Evolutionary conservation across 2,113 vertebrate genomes (phyloP), one percentile per base, ranked within the genome.

Genomic region (Andinoacara biseriatus): DNA sequence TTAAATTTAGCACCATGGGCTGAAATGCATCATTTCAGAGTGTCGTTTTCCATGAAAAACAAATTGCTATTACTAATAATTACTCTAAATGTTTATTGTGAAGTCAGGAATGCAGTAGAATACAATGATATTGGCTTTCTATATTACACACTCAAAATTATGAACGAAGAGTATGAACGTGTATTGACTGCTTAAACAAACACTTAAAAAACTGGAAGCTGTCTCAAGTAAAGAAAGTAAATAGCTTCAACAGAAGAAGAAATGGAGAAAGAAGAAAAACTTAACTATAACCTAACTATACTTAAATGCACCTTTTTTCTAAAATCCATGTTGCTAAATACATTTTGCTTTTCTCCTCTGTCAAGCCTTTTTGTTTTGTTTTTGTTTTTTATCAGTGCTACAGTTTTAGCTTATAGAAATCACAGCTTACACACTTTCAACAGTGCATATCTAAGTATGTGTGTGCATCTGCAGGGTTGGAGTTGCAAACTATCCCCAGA

Each of bases 401-500:
- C 65, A 31, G 26, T 52, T 52, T 72, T 10, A 31, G 46, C 26
- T 72, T 15, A 52, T 52, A 72, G 43, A 72, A 72, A 57, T 26
- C 67, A 72, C 46, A n/a, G 67, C 67, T 72, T 72, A 54, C 67
- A 72, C 26, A 60, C 29, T 57, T 86, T 65, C 24, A 87, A 43
- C 63, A 52, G n/a, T 10, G 18, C 63, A 58, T 74, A 29, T 57
- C 56, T 80, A 75, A 75, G 81, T 76, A 74, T 18, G 40, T 63
- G 38, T 86, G 80, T 90, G 77, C 38, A 82, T 85, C 62, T 60
- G 61, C 52, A 57, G 56, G 35, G 17, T 26, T 40, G 18, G 15
- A 40, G 52, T 89, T 38, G 2, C 33, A 79, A 81, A 80, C 43
- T 78, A 67, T 75, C 65, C 80, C 83, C 62, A 10, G 24, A 83